Conservation (phyloP, 2,797 vertebrate genomes). For the Arrhamphus sclerolepis region DNA sequence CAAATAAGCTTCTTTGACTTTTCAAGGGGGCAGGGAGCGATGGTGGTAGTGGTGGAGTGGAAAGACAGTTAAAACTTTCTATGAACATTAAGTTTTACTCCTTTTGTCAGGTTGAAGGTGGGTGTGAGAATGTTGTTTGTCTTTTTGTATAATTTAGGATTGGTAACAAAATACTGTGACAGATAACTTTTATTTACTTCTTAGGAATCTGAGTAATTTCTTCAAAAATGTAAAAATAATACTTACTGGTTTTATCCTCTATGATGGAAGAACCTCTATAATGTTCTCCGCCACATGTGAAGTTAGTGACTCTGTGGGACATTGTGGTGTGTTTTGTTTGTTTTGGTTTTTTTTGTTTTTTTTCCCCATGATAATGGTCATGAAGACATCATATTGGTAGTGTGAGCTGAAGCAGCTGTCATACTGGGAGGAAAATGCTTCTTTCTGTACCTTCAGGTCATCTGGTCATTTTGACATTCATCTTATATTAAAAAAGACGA, state of each 20-base stretch:
- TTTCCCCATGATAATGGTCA: background rate
- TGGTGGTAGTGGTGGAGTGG: no score
- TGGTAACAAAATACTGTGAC: no score
- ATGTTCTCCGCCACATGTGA: no score
- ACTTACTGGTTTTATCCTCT: no score
- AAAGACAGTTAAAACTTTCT: background rate
- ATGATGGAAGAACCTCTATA: no score
- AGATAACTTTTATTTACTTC: no score
- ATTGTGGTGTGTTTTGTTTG: no score
- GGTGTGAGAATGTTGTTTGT: background rate
- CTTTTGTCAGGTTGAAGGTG: conserved; percentile 8
- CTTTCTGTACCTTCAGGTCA: background rate
- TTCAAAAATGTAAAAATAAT: no score
- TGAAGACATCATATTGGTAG: background rate
- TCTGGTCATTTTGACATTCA: background rate
- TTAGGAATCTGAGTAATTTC: no score
- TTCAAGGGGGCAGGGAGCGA: background rate
- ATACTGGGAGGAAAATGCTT: background rate
- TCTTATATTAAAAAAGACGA: background rate
- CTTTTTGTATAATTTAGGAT: conserved; percentile 1
- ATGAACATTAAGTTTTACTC: conserved; percentile 8
- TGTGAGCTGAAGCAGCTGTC: background rate
- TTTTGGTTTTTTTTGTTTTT: no score
- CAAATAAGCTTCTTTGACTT: conserved; percentile 22
- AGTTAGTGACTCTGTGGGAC: no score